Evolutionary conservation across 2,113 vertebrate species (phyloP), one percentile per base, ranked within the genome.

Genomic region (Apeltes quadracus): DNA sequence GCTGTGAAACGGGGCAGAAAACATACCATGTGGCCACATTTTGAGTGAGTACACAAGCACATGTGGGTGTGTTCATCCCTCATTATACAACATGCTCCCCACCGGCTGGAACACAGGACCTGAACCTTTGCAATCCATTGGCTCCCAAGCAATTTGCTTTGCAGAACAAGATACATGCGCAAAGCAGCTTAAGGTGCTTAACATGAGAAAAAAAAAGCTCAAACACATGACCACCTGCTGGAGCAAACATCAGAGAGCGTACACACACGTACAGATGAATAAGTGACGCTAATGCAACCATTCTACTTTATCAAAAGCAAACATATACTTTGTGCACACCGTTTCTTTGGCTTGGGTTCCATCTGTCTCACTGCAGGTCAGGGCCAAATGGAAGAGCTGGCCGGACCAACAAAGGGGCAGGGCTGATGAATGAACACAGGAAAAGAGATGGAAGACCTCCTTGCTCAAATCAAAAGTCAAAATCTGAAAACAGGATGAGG

Each of bases 401-500:
- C 9, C n/a, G 18, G 65, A 84, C 86, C 77, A 61, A 78, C 79
- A 69, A 70, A 79, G 73, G 78, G 61, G 69, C 16, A 23, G 39
- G 22, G 27, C 18, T 75, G 82, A 85, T 77, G n/a, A 78, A 83
- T 81, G 70, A 63, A 64, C 46, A 46, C 48, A 50, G 11, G 44
- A n/a, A 74, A 65, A 69, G 41, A 46, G 61, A 62, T 18, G 68
- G 38, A 36, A 10, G 48, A 77, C 50, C 16, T 32, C 10, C 34
- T 68, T 38, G 46, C 65, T 63, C 23, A 54, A 25, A 51, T 51
- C 56, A 57, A 59, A 48, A 69, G 66, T 64, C 78, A 43, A 63
- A 79, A 86, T 82, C 84, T 79, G 85, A 87, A 83, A 86, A 86
- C 72, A 69, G 81, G 88, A 90, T 87, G 85, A 84, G 10, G 8